phyloP scores from a whole-genome alignment of 2,888 invertebrate species.

The Diarsia rubi region DNA sequence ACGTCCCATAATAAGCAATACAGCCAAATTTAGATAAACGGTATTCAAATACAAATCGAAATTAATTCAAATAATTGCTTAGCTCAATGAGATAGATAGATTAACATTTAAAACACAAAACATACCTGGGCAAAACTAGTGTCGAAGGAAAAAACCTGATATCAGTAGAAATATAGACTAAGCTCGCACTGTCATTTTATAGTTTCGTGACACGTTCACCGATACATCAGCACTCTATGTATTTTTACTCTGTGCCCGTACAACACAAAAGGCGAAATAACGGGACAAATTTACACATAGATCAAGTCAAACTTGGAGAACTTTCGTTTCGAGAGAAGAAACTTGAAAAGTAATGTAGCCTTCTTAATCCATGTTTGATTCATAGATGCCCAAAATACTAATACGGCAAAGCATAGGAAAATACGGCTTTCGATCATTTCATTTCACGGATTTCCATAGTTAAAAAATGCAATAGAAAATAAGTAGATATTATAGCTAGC shows the following conservation, averaged over 20 bases:
- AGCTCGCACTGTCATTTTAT: not conserved
- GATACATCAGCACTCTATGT: constrained; percentile 1
- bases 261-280: constrained; percentile 31
- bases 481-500: too few relatives aligned
- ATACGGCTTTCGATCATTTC: not conserved
- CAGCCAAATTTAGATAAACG: not conserved
- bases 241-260: constrained; percentile 3
- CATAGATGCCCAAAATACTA: not conserved
- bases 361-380: not conserved
- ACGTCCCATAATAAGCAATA: not conserved
- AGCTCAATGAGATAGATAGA: not conserved
- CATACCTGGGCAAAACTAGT: not conserved
- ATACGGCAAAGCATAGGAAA: not conserved
- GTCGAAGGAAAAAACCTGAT: not conserved
- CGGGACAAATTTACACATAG: constrained; percentile 34
- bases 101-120: not conserved
- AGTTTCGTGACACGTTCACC: not conserved
- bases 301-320: constrained; percentile 23
- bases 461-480: not conserved
- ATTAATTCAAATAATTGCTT: not conserved
- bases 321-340: constrained; percentile 33
- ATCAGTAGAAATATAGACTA: not conserved
- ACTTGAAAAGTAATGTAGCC: not conserved
- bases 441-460: not conserved
- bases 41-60: not conserved